phyloP scores from a whole-genome alignment of 53 echinoderm and acorn worm species.

The Actinopyga echinites region DNA sequence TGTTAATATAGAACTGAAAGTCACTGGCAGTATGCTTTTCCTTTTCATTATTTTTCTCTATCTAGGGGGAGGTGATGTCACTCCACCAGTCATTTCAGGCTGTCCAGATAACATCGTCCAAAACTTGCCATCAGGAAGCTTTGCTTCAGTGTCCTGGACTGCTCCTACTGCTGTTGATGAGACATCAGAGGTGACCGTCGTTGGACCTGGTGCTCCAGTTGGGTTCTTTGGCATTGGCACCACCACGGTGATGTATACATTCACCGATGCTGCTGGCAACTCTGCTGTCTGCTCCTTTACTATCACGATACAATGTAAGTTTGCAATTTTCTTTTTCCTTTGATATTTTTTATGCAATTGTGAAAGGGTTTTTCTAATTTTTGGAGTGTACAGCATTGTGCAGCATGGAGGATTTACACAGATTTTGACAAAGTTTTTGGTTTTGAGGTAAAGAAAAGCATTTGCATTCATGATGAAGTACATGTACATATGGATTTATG shows the following conservation, averaged over 20 bases:
- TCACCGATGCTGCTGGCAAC: conserved; percentile 52
- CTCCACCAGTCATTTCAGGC: conserved; percentile 53
- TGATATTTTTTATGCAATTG: too few relatives aligned
- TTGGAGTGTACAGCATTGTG: too few relatives aligned
- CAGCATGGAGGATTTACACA: too few relatives aligned
- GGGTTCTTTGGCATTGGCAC: conserved; percentile 15
- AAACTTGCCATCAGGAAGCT: conserved; percentile 30
- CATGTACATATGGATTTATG: too few relatives aligned
- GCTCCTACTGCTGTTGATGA: conserved; percentile 38
- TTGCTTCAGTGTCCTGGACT: conserved; percentile 52
- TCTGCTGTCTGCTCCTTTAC: conserved; percentile 46
- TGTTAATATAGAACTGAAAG: background rate
- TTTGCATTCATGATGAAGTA: too few relatives aligned
- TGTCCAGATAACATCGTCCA: conserved; percentile 59
- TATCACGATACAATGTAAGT: conserved; percentile 46
- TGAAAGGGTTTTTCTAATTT: too few relatives aligned
- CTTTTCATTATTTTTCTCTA: background rate
- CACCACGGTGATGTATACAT: conserved; percentile 39
- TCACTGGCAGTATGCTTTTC: too few relatives aligned
- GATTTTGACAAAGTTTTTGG: too few relatives aligned
- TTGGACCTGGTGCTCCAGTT: background rate
- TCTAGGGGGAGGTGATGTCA: background rate
- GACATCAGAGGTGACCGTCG: background rate
- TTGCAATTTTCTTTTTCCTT: too few relatives aligned
- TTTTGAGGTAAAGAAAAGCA: too few relatives aligned